Evolutionary conservation across 2,888 invertebrate species (phyloP), one percentile per base, ranked within the genome.

Genomic region (Chorisops tibialis): DNA sequence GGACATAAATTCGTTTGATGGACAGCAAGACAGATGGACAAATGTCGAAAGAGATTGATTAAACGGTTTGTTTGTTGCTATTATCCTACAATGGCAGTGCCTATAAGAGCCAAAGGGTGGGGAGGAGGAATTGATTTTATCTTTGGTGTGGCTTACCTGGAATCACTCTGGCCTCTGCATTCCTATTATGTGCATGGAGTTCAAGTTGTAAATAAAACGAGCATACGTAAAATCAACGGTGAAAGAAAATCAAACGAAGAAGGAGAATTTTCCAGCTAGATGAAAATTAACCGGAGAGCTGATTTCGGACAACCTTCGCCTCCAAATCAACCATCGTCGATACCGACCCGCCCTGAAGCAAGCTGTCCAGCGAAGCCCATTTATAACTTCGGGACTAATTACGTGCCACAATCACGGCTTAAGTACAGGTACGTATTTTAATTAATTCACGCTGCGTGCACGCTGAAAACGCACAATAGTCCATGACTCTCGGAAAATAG

Each of bases 21-120:
- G 65, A 65, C 61, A 61, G 60, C 48, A 65, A 63, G 65, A 65
- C 65, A 63, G 62, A 62, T 65, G 62, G 64, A 62, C 63, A 65
- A 63, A 63, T 61, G 56, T 61, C 63, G 61, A 65, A 59, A 61
- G 59, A 65, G 65, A 61, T 65, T 63, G 65, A 65, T 63, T 56
- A 47, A 60, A 63, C 21, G 51, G 43, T 24, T 56, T 56, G 39
- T 56, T 56, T 56, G 56, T 56, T 41, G 41, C 16, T 41, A 14
- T 41, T 41, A 30, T 30, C 30, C 30, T 30, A 30, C 30, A 7
- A 30, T 30, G 30, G 30, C 30, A 30, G 2, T 30, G 30, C 9
- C 5, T 30, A 5, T 30, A 30, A 4, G 4, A 24, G 4, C 4
- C 30, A 7, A 5, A 7, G 30, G 30, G 5, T 7, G 2, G 1